Base-by-base conservation (phyloP, 2,888 invertebrate species). In the Scrobipalpa costella region DNA sequence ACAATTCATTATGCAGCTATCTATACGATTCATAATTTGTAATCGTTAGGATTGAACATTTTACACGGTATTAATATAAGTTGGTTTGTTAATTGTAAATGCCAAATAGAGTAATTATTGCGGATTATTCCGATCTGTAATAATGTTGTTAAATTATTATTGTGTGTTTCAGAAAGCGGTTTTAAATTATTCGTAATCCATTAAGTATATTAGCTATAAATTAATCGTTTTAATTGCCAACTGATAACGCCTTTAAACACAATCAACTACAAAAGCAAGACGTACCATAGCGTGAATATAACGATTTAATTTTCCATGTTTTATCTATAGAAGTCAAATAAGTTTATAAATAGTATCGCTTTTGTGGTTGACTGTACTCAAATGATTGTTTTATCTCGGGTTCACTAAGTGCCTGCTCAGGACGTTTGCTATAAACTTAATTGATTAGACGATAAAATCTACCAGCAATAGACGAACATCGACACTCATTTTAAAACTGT, bases 61-160 rank as follows among this genome's bases (percentile, higher is more conserved):
- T 34, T 34, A 55, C 27, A 55, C 55, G 55, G 55, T 55, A 55
- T 55, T 55, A 55, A 33, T 34, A 55, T 55, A 34, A 34, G 27
- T 60, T 47, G 15, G n/a, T 57, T 64, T 49, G 64, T 70, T 70
- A 66, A 50, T 62, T 57, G 63, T 64, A 47, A 66, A 70, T 68
- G 68, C 69, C 68, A 70, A 70, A 69, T 60, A 55, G 58, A 63
- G n/a, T 11, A 7, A 33, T 52, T 49, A 17, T 21, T 52, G 11
- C 21, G n/a, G n/a, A n/a, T n/a, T n/a, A n/a, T n/a, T n/a, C n/a
- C n/a, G n/a, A 13, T 7, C 50, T 13, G 21, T 52, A 27, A 21
- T 52, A 11, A 21, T 49, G 19, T 52, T 52, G 21, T 52, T 52
- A 21, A 52, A 52, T 21, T 17, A 19, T 52, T 21, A 52, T 27